Conservation (phyloP, 2,888 invertebrate genomes). For the Neelides folsomi region DNA sequence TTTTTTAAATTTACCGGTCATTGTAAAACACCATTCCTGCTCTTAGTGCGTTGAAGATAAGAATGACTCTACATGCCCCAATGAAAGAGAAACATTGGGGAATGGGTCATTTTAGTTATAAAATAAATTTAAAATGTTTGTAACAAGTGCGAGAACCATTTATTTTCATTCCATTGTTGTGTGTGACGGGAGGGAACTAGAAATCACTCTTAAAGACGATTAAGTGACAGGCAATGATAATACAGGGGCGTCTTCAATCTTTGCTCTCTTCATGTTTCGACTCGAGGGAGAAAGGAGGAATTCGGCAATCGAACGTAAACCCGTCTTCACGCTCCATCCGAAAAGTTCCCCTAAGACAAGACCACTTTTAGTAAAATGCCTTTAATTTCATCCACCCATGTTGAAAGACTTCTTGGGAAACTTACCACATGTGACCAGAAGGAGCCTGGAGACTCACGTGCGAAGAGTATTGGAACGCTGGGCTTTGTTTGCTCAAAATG, state of each 20-base stretch:
- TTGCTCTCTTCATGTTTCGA: conserved; percentile 64
- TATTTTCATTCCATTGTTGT: not conserved
- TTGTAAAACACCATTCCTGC: too few relatives aligned
- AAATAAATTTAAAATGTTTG: not conserved
- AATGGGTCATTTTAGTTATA: too few relatives aligned
- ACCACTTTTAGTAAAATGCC: too few relatives aligned
- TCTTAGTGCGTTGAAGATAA: too few relatives aligned
- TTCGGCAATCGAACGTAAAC: conserved; percentile 89
- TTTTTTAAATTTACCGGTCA: too few relatives aligned
- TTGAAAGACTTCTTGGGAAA: conserved; percentile 7
- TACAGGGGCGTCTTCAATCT: conserved; percentile 10
- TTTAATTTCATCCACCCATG: not conserved
- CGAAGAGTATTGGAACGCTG: conserved; percentile 96
- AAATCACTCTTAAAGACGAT: conserved; percentile 3
- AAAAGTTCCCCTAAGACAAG: conserved; percentile 69
- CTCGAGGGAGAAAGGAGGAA: conserved; percentile 93
- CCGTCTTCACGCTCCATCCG: conserved; percentile 95
- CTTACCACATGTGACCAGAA: conserved; percentile 93
- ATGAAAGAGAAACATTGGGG: too few relatives aligned
- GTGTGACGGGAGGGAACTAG: too few relatives aligned
- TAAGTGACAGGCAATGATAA: conserved; percentile 8
- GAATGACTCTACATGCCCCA: too few relatives aligned
- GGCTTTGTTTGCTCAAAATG: conserved; percentile 66
- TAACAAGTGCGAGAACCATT: not conserved
- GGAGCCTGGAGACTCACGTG: conserved; percentile 94